A percentile compares a stretch with the other conserved stretches of the same genome.
Evolutionary conservation across 2,797 vertebrate genomes (phyloP).

Genomic region (Amazona ochrocephala): DNA sequence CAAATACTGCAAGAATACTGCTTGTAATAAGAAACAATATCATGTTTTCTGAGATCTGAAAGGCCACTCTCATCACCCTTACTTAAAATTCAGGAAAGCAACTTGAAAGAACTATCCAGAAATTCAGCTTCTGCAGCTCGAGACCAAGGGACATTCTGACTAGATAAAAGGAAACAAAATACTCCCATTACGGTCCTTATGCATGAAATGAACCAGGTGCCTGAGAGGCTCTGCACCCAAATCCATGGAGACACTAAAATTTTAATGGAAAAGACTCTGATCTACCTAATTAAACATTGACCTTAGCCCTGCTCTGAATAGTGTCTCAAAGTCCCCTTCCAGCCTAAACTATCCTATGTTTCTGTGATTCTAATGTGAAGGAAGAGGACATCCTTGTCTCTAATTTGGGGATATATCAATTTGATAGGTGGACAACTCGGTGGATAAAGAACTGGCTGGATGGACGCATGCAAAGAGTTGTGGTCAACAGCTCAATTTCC

Average conservation of each 20-base stretch:
- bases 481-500: no score
- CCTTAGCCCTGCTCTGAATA: not conserved
- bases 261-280: not conserved
- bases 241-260: not conserved
- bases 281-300: not conserved
- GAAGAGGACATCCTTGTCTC: not conserved
- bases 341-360: rapidly evolving
- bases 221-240: not conserved
- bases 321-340: not conserved
- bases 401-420: no score
- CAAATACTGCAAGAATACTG: not conserved
- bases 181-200: not conserved
- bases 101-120: not conserved
- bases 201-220: not conserved
- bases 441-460: no score
- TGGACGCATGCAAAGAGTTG: no score
- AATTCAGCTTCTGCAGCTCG: not conserved
- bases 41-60: not conserved
- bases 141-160: not conserved
- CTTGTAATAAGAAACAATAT: not conserved
- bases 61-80: not conserved
- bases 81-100: not conserved
- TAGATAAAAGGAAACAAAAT: not conserved
- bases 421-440: no score
- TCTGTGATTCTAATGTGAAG: not conserved